These are phyloP conservation scores for Drosophila subquinaria DNA, from an alignment of 2,888 invertebrate genomes.

Conservation along the genomic window DNA sequence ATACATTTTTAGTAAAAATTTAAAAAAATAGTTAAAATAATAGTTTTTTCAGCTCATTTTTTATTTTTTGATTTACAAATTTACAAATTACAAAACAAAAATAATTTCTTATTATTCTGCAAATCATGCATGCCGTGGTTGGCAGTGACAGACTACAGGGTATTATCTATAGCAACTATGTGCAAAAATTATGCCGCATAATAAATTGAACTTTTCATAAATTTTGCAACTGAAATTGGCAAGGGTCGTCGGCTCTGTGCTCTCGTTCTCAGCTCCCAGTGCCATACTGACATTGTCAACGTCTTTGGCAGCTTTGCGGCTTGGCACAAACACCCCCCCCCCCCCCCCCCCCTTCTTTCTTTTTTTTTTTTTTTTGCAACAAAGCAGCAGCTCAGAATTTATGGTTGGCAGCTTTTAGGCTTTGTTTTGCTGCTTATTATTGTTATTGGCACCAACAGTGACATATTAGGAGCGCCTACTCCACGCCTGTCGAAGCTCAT, in stretches of 20 bases:
- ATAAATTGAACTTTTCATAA: conserved; percentile 81
- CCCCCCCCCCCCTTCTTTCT: too few relatives aligned
- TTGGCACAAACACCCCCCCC: background rate
- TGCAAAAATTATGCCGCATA: conserved; percentile 72
- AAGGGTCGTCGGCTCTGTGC: conserved; percentile 47
- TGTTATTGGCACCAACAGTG: conserved; percentile 82
- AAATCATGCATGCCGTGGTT: background rate
- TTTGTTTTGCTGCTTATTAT: conserved; percentile 82
- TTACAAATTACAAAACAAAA: too few relatives aligned
- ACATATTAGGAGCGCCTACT: conserved; percentile 72
- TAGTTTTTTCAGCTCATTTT: too few relatives aligned
- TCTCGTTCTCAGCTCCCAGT: conserved; percentile 3
- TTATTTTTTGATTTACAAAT: too few relatives aligned
- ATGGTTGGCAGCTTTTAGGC: conserved; percentile 80
- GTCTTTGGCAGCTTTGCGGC: conserved; percentile 59
- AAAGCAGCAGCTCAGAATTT: conserved; percentile 67
- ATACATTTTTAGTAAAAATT: too few relatives aligned
- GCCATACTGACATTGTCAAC: conserved; percentile 71
- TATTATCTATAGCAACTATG: conserved; percentile 56
- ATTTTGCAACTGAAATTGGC: conserved; percentile 75
- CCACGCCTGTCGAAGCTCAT: conserved; percentile 69
- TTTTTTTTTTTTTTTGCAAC: conserved; percentile 15
- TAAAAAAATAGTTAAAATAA: too few relatives aligned
- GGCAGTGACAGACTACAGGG: conserved; percentile 6
- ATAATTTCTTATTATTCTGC: background rate